Conservation (phyloP, 2,113 vertebrate genomes). For the Ondatra zibethicus region DNA sequence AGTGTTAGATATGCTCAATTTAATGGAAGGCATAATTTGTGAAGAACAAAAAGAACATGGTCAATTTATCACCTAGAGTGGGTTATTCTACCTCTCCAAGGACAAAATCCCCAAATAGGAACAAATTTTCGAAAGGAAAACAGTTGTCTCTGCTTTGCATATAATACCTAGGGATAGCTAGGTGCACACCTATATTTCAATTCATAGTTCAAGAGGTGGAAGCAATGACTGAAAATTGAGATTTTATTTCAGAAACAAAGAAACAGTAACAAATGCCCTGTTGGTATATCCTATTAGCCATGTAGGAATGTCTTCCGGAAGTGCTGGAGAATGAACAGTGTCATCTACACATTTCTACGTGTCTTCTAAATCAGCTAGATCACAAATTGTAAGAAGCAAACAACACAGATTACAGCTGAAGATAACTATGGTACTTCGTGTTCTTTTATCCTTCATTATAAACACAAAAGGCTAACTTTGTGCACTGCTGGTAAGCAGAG, state of each 20-base stretch:
- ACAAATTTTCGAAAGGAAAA: neutral
- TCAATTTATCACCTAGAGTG: neutral
- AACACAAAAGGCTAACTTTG: neutral
- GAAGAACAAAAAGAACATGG: neutral
- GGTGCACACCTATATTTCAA: neutral
- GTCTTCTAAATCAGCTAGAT: neutral
- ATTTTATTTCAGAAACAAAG: neutral
- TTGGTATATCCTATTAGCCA: neutral
- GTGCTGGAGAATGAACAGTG: neutral
- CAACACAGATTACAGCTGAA: neutral
- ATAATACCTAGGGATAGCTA: neutral
- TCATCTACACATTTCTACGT: neutral
- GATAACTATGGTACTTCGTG: neutral
- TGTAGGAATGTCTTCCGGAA: neutral
- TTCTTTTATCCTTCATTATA: neutral
- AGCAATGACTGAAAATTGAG: neutral
- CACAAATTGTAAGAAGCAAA: neutral
- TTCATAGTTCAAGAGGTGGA: neutral
- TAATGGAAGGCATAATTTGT: neutral
- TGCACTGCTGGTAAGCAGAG: neutral
- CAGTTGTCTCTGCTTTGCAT: neutral
- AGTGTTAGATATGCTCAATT: rapidly evolving
- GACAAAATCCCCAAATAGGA: neutral
- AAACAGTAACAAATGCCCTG: neutral
- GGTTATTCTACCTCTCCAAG: neutral